Evolutionary conservation across 1,140 invertebrate species (phyloP), one percentile per base, ranked within the genome.

Genomic region (Himalopsyche phryganea): DNA sequence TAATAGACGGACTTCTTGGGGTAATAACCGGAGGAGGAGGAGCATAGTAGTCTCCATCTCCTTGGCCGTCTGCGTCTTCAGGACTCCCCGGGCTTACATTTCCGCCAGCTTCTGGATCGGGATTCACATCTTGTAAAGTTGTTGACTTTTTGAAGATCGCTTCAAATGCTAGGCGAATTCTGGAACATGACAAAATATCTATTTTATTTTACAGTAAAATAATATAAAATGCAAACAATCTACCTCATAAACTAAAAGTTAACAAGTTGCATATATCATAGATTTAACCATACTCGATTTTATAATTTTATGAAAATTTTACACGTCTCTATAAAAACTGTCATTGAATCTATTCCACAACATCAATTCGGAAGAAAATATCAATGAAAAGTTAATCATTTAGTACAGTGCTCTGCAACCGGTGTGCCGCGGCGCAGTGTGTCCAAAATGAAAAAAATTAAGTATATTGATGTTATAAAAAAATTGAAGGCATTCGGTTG

Each of bases 141-240:
- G 89, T 83, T 0, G 90, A 90, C 66, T 94, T 91, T 61, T 88
- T 86, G 67, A 94, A 94, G 57, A 96, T 94, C 0, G 89, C 89
- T 71, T 95, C 92, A 71, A 96, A 94, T 0, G 92, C 92, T 28
- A 89, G 79, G 6, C 92, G 81, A 66, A 96, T 88, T 65, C 91
- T 86, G 66, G 18, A 52, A 62, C 17, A 15, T 28, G n/a, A 38
- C 32, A 50, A 38, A 41, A 49, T n/a, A 45, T 33, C 18, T n/a
- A n/a, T n/a, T n/a, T n/a, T n/a, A n/a, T n/a, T n/a, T n/a, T n/a
- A 58, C 35, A 55, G 44, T 19, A 19, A 47, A 35, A 14, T 28
- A 28, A 33, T 55, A 13, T 53, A 47, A 0, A 4, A 19, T 50
- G 14, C 52, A 38, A 46, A 14, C 35, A 48, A 11, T 6, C 46